phyloP scores from a whole-genome alignment of 2,888 invertebrate species.

The Thymelicus sylvestris region DNA sequence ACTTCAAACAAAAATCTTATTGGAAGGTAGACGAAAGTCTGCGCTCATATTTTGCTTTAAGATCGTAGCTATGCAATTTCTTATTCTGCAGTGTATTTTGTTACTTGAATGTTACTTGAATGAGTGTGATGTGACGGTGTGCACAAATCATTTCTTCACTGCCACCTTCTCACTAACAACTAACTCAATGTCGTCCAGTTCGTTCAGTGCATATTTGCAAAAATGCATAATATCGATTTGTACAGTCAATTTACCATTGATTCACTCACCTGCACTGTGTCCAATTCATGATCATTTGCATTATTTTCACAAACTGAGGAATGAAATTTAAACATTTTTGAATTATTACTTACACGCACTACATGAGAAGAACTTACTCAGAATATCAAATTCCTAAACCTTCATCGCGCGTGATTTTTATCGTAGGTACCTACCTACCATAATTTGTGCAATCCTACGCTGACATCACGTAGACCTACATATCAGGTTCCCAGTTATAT shows the following conservation, averaged over 20 bases:
- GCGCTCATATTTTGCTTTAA: not conserved
- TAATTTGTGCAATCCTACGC: too few species aligned
- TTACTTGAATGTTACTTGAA: not conserved
- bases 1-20: too few species aligned
- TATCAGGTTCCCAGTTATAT: not conserved
- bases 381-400: too few species aligned
- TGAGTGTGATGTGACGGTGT: not conserved
- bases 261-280: not conserved
- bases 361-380: too few species aligned
- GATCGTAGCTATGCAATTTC: not conserved
- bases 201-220: not conserved
- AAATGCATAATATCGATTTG: not conserved
- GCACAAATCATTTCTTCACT: not conserved
- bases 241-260: not conserved
- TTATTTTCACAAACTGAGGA: too few species aligned
- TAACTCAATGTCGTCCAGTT: constrained; percentile 7
- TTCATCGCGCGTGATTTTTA: too few species aligned
- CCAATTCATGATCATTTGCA: not conserved
- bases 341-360: too few species aligned
- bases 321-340: too few species aligned
- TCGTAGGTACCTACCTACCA: too few species aligned
- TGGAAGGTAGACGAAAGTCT: not conserved
- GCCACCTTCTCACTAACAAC: not conserved
- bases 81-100: not conserved
- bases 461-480: too few species aligned